These are phyloP conservation scores for Datnioides undecimradiatus DNA, from an alignment of 2,113 vertebrate genomes.

Conservation along the genomic window DNA sequence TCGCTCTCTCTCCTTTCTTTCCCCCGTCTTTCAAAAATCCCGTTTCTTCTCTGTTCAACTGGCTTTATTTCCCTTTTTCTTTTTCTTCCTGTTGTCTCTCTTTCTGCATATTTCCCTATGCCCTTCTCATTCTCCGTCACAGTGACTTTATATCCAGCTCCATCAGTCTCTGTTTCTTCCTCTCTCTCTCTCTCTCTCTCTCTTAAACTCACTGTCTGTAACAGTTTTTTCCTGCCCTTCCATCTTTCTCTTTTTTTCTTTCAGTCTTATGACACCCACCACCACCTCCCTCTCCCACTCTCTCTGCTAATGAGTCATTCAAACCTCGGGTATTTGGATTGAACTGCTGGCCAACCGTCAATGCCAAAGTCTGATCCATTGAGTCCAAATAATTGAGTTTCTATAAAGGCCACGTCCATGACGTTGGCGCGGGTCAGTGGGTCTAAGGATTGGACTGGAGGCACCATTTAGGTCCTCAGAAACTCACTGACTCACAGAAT, in stretches of 20 bases:
- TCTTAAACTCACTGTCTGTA: constrained; percentile 18
- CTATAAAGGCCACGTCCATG: constrained; percentile 56
- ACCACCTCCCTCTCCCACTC: constrained; percentile 25
- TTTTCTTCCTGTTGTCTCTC: constrained; percentile 6
- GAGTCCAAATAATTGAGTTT: constrained; percentile 67
- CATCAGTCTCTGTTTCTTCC: constrained; percentile 3
- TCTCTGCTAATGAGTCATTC: constrained; percentile 69
- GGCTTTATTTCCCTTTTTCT: constrained; percentile 24
- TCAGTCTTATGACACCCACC: constrained; percentile 15
- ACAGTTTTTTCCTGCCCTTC: constrained; percentile 23
- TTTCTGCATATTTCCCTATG: constrained; percentile 16
- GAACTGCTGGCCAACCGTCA: constrained; percentile 55
- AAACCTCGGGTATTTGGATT: constrained; percentile 53
- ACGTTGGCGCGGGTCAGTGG: constrained; percentile 48
- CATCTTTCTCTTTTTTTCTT: constrained; percentile 17
- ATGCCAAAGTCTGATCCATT: constrained; percentile 63
- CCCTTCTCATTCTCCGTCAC: background rate
- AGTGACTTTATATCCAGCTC: constrained; percentile 3
- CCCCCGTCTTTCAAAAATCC: constrained; percentile 29
- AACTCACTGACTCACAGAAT: constrained; percentile 34
- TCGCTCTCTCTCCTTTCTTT: constrained; percentile 42
- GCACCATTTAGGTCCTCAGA: constrained; percentile 40
- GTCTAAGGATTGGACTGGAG: constrained; percentile 36
- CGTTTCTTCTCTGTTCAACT: constrained; percentile 17
- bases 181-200: constrained; percentile 3